Percentiles rank a stretch among this genome's conserved stretches.
These are phyloP conservation scores for Macrotus californicus DNA, from an alignment of 2,113 vertebrate genomes.

Conservation along the genomic window DNA sequence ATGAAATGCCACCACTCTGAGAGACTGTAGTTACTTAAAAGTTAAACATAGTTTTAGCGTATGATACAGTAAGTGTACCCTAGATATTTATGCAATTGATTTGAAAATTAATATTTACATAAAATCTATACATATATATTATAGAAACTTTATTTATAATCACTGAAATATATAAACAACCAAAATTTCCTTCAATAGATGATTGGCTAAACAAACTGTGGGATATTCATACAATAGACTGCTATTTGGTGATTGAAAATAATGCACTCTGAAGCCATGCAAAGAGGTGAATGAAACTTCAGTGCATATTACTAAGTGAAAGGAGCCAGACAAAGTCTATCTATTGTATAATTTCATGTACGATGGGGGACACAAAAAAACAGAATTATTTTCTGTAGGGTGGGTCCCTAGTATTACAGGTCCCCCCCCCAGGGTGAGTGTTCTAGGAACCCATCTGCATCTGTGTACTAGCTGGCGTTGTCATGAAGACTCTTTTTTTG, in stretches of 20 bases:
- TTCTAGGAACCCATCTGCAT: too few species aligned
- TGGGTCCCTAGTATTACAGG: too few species aligned
- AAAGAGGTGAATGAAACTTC: not conserved
- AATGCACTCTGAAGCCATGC: not conserved
- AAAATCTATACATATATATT: constrained; percentile 7
- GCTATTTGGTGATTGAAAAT: not conserved
- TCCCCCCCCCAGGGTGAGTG: too few species aligned
- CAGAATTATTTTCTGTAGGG: too few species aligned
- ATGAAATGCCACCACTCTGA: not conserved
- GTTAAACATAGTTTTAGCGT: not conserved
- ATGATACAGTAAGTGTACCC: not conserved
- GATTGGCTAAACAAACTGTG: not conserved
- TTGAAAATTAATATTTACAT: constrained; percentile 19
- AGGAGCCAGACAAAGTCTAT: not conserved
- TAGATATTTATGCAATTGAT: constrained; percentile 8
- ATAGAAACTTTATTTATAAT: constrained; percentile 15
- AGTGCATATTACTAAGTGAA: not conserved
- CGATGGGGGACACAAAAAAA: too few species aligned
- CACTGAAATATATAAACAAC: not conserved
- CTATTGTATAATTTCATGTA: not conserved
- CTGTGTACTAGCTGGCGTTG: too few species aligned
- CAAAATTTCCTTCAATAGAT: not conserved
- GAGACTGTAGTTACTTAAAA: not conserved
- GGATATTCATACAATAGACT: not conserved
- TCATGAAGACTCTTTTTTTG: too few species aligned